Percentiles rank a stretch among this genome's conserved stretches.
Evolutionary conservation across 2,888 invertebrate genomes (phyloP).

Genomic region (Campoplex capitator): DNA sequence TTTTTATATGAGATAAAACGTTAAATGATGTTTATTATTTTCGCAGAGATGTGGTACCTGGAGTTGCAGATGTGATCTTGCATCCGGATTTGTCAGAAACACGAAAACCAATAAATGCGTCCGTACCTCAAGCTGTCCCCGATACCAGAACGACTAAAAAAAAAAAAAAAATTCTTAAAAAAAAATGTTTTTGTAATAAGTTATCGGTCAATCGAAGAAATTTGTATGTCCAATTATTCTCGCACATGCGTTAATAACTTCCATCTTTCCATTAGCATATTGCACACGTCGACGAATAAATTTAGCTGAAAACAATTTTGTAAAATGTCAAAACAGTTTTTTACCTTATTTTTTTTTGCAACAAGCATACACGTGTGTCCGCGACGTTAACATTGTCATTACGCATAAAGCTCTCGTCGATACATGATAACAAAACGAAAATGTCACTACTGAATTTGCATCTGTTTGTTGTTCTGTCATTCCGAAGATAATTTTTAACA

Average conservation of each 20-base stretch:
- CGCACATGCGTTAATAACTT: not conserved
- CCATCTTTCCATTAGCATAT: not conserved
- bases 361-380: not conserved
- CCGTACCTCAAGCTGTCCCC: not conserved
- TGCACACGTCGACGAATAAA: not conserved
- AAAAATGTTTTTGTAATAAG: not conserved
- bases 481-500: not conserved
- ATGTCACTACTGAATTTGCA: not conserved
- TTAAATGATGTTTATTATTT: not conserved
- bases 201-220: not conserved
- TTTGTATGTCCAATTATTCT: not conserved
- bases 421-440: not conserved
- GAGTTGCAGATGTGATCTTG: conserved; percentile 41
- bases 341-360: not conserved
- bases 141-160: not conserved
- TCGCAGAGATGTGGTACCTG: conserved; percentile 14
- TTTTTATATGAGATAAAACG: not conserved
- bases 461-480: not conserved
- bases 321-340: not conserved
- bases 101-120: conserved; percentile 23
- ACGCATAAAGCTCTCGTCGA: not conserved
- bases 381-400: not conserved
- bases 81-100: conserved; percentile 33
- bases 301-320: not conserved
- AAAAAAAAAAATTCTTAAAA: not conserved